Conservation (phyloP, 2,888 invertebrate genomes). For the Cantharis flavilabris region DNA sequence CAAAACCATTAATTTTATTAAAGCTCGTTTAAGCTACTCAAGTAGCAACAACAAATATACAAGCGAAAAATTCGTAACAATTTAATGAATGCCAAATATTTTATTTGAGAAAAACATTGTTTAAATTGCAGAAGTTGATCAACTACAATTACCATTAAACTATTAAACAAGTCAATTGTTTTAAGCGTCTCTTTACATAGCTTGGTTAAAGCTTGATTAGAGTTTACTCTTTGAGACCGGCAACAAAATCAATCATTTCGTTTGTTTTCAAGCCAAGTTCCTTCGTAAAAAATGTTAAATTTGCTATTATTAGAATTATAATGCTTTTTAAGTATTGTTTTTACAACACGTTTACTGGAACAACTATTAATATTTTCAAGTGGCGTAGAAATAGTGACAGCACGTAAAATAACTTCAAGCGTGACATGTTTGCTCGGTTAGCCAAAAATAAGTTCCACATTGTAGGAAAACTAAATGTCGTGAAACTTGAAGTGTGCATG, state of each 20-base stretch:
- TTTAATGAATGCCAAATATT: neutral
- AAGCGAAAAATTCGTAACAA: neutral
- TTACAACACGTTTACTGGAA: neutral
- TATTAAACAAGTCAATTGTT: slow-evolving; percentile 19
- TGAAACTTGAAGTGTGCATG: neutral
- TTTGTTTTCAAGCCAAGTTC: neutral
- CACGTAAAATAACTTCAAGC: neutral
- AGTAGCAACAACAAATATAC: neutral
- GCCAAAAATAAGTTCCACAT: neutral
- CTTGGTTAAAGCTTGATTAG: slow-evolving; percentile 13
- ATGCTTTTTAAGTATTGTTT: neutral
- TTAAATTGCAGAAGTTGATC: neutral
- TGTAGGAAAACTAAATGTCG: neutral
- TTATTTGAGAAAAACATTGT: neutral
- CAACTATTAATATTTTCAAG: neutral
- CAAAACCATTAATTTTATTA: neutral
- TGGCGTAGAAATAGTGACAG: neutral
- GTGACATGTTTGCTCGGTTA: neutral
- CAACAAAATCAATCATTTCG: slow-evolving; percentile 15
- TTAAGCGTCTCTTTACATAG: slow-evolving; percentile 15
- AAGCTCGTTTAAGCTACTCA: neutral
- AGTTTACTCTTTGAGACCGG: slow-evolving; percentile 14
- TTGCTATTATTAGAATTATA: slow-evolving; percentile 1
- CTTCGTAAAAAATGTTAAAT: neutral
- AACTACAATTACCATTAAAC: slow-evolving; percentile 11